Evolutionary conservation across 2,113 vertebrate genomes (phyloP).

Genomic region (Tonatia bakeri): DNA sequence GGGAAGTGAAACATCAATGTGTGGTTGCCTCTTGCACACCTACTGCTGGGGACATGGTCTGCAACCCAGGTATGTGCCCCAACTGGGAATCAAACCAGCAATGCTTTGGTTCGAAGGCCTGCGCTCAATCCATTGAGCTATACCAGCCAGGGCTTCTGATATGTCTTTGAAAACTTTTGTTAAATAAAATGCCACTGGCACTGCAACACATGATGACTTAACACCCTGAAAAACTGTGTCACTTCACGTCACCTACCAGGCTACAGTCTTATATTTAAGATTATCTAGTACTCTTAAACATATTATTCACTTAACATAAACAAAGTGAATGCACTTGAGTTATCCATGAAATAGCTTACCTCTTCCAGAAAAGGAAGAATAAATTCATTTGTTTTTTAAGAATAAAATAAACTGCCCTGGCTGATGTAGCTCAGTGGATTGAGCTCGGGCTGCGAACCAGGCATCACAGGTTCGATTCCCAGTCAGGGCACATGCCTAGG

Average conservation of each 20-base stretch:
- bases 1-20: no score
- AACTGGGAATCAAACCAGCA: no score
- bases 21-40: no score
- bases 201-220: background rate
- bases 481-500: no score
- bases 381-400: constrained; percentile 13
- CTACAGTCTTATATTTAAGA: background rate
- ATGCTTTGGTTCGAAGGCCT: no score
- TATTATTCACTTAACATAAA: constrained; percentile 33
- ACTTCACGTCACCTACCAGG: background rate
- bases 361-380: constrained; percentile 28
- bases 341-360: constrained; percentile 19
- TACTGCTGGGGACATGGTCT: no score
- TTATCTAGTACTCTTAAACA: background rate
- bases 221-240: background rate
- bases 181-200: background rate
- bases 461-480: no score
- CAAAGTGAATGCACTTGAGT: background rate
- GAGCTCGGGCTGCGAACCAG: no score
- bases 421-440: no score
- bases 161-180: background rate
- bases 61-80: no score
- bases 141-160: background rate
- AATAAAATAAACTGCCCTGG: constrained; percentile 17
- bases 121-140: no score